Base-by-base conservation (phyloP, 2,888 invertebrate genomes). In the Ophion ellenae region DNA sequence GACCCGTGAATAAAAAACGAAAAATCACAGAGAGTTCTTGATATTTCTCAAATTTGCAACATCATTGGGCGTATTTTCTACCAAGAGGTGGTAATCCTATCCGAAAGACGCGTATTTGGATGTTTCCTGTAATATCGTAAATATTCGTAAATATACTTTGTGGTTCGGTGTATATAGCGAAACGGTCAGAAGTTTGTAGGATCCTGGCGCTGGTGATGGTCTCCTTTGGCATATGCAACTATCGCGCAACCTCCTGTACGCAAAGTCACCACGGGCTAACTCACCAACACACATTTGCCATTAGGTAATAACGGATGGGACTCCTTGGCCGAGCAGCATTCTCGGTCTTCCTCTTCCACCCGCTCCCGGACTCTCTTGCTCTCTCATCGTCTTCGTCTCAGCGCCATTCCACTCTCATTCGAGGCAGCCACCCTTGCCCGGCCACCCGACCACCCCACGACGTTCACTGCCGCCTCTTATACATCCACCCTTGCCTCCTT, bases 241-340 rank as follows among this genome's bases (percentile, higher is more conserved):
- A 77, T 84, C 77, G 73, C 77, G 45, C 77, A 70, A 77, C 73
- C 81, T 78, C 80, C 77, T 75, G 70, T 86, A 85, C 80, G 84
- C 84, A 81, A 87, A 87, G 88, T 78, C 69, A 81, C 82, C 76
- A 69, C 73, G 82, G 71, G 73, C 87, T 80, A 84, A 85, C 87
- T 81, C 87, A 88, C 88, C 77, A 88, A 87, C 85, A 87, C 87
- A 83, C 83, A 83, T 83, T 77, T 71, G 81, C 64, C 75, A 69
- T 92, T 93, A 93, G 93, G 92, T 93, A 92, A 93, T 92, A 91
- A 81, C 81, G 83, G 83, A 83, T 81, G 92, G 91, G 92, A 92
- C 92, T 93, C 91, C 93, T 93, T 92, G 91, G 92, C 91, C 91
- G 67, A 83, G 57, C 61, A 74, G 77, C 45, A 67, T 75, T 77